Conservation (phyloP, 23 tunicate species). For the Styela clava region DNA sequence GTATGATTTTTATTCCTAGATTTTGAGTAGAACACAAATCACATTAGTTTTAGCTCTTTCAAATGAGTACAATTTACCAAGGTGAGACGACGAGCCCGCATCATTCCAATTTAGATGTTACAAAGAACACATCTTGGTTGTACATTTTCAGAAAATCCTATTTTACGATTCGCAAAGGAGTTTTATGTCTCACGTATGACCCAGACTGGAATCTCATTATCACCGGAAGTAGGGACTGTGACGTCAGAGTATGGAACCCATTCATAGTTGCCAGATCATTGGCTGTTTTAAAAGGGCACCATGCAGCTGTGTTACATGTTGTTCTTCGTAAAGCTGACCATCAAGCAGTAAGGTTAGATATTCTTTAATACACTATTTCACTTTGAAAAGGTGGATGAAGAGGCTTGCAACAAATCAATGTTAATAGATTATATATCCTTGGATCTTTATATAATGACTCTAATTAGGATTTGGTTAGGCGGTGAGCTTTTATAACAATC, state of each 20-base stretch:
- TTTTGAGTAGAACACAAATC: too few species aligned
- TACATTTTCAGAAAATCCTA: slow-evolving; percentile 51
- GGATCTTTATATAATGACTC: too few species aligned
- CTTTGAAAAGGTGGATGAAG: neutral
- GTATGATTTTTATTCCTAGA: neutral
- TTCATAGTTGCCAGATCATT: slow-evolving; percentile 61
- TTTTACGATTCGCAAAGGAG: slow-evolving; percentile 54
- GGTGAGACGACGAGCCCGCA: too few species aligned
- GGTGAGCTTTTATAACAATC: too few species aligned
- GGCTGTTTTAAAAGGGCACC: slow-evolving; percentile 71
- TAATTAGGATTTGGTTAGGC: too few species aligned
- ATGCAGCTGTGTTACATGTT: slow-evolving; percentile 42
- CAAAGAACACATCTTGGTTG: too few species aligned
- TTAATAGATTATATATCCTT: too few species aligned
- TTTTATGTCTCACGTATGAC: slow-evolving; percentile 59
- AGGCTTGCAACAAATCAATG: too few species aligned
- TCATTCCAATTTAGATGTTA: too few species aligned
- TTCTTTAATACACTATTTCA: neutral
- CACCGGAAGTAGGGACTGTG: slow-evolving; percentile 72
- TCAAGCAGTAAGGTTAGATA: slow-evolving; percentile 43
- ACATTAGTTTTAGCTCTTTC: too few species aligned
- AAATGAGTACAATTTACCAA: too few species aligned
- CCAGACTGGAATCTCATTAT: slow-evolving; percentile 70
- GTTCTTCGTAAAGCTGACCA: slow-evolving; percentile 42
- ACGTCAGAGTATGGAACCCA: slow-evolving; percentile 86